A percentile compares a stretch with the other conserved stretches of the same genome.
These are phyloP conservation scores for Drosophila mayri DNA, from an alignment of 1,140 invertebrate genomes.

Conservation along the genomic window DNA sequence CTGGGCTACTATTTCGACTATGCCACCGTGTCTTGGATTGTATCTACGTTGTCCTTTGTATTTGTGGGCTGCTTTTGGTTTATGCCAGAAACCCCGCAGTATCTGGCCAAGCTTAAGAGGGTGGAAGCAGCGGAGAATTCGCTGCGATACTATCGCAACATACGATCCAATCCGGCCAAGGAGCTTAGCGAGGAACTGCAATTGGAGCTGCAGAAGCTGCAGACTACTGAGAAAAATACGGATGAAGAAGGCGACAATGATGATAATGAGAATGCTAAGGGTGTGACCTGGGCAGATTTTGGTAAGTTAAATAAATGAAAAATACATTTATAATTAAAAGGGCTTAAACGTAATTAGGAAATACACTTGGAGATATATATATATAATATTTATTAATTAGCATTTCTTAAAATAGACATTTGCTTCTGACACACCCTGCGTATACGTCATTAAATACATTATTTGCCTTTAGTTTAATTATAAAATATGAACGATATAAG, in stretches of 20 bases:
- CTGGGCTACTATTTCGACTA: conserved; percentile 85
- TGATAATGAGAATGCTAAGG: not conserved
- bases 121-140: conserved; percentile 76
- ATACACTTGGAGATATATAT: too few species aligned
- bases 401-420: too few species aligned
- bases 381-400: too few species aligned
- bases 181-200: conserved; percentile 65
- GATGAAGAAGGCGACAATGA: conserved; percentile 4
- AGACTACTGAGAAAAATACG: conserved; percentile 30
- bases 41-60: conserved; percentile 84
- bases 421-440: not conserved
- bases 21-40: conserved; percentile 85
- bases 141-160: conserved; percentile 75
- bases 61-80: conserved; percentile 85
- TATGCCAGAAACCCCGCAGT: conserved; percentile 86
- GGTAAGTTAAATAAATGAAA: conserved; percentile 27
- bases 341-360: not conserved
- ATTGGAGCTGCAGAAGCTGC: conserved; percentile 67
- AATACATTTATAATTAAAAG: not conserved
- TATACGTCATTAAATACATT: not conserved
- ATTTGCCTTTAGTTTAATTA: too few species aligned
- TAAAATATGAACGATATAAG: too few species aligned
- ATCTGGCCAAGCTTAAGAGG: conserved; percentile 86
- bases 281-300: conserved; percentile 63
- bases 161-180: conserved; percentile 43